A percentile compares a stretch with the other conserved stretches of the same genome.
These are phyloP conservation scores for Polydesmus complanatus DNA, from an alignment of 2,888 invertebrate genomes.

Conservation along the genomic window DNA sequence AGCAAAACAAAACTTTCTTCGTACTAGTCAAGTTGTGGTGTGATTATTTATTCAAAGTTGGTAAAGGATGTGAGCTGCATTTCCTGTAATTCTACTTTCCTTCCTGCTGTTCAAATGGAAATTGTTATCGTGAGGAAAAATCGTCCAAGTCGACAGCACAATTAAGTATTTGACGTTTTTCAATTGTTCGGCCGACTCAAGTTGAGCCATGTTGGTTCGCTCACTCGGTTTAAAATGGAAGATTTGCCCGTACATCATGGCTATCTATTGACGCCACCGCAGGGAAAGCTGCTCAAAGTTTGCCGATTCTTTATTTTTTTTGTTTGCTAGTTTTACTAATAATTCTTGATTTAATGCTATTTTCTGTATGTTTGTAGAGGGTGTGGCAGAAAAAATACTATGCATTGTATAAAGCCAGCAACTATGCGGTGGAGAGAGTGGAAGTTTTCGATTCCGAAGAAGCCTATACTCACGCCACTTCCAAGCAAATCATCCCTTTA, in stretches of 20 bases:
- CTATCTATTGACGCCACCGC: constrained; percentile 14
- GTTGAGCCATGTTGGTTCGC: neutral
- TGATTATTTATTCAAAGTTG: neutral
- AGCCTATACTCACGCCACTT: constrained; percentile 19
- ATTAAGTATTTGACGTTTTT: neutral
- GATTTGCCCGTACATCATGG: constrained; percentile 15
- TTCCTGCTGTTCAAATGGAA: neutral
- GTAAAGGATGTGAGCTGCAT: neutral
- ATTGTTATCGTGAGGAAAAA: neutral
- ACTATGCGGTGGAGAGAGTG: constrained; percentile 67
- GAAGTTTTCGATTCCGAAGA: constrained; percentile 73
- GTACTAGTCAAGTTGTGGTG: too few species aligned
- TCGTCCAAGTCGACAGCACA: neutral
- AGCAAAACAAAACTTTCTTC: neutral
- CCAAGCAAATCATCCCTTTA: constrained; percentile 51
- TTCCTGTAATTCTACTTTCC: neutral
- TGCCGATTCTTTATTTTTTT: neutral
- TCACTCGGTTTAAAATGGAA: neutral
- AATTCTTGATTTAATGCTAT: constrained; percentile 12
- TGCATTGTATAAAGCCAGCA: constrained; percentile 63
- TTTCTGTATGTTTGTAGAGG: constrained; percentile 47
- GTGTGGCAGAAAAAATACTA: constrained; percentile 66
- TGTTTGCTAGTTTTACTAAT: neutral
- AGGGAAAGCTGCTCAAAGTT: constrained; percentile 17
- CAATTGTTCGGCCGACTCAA: neutral